These are phyloP conservation scores for Aplysina aerophoba DNA, from an alignment of 37 sponge, comb jelly and placozoan species.

Conservation along the genomic window DNA sequence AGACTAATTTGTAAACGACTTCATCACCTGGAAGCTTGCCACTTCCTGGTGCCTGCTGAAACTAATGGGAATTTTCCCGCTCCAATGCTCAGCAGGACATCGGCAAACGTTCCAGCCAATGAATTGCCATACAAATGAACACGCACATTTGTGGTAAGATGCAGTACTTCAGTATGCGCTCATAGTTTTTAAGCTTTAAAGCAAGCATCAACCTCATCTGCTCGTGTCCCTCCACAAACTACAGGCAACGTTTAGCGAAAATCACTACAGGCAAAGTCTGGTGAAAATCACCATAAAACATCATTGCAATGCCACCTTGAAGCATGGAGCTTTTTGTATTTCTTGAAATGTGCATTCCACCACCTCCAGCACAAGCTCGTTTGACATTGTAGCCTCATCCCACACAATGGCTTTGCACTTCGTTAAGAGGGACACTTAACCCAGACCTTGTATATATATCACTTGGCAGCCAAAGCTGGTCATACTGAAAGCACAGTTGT, in stretches of 20 bases:
- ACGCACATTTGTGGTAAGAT: conserved; percentile 37
- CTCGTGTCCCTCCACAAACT: conserved; percentile 6
- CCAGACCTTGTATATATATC: not conserved
- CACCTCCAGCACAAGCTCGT: not conserved
- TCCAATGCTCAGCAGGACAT: conserved; percentile 6
- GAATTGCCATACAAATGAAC: conserved; percentile 12
- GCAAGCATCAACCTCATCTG: conserved; percentile 14
- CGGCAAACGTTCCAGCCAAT: conserved; percentile 16
- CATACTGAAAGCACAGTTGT: conserved; percentile 25
- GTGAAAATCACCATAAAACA: no score
- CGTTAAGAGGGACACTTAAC: conserved; percentile 11
- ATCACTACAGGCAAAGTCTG: conserved; percentile 42
- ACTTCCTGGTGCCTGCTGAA: not conserved
- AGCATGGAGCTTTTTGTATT: not conserved
- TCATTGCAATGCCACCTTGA: conserved; percentile 27
- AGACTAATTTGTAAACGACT: conserved; percentile 17
- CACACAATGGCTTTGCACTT: not conserved
- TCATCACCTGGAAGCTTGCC: not conserved
- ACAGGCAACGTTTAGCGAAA: conserved; percentile 42
- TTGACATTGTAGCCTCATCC: conserved; percentile 27
- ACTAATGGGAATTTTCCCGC: not conserved
- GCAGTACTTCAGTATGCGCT: not conserved
- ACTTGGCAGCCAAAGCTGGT: conserved; percentile 17
- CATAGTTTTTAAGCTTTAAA: conserved; percentile 27
- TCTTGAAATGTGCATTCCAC: conserved; percentile 25